Base-by-base conservation (phyloP, 2,888 invertebrate genomes). In the Drosophila multiciliata region DNA sequence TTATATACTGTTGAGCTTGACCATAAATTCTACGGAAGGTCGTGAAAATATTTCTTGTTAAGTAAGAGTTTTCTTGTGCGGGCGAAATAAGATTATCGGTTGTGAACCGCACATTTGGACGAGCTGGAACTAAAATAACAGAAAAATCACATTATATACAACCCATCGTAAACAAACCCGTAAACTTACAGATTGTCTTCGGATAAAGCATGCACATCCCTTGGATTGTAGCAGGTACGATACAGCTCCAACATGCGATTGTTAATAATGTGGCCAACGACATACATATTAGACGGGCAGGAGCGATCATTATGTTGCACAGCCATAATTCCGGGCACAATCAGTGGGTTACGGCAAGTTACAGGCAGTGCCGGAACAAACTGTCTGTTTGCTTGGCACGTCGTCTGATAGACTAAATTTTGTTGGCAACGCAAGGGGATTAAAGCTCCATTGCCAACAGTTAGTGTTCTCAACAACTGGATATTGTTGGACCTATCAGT, bases 221-320 rank as follows among this genome's bases (percentile, higher is more conserved):
- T 11, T 2, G 3, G 0, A 54, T 35, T 26, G 33, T 67, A 67
- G 53, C 78, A 78, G 23, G 61, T 49, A 6, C 81, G 63, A 33
- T 78, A 80, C 0, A 78, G 64, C 42, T 64, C 81, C 15, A 69
- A 8, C 0, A 12, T 53, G 0, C 17, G 54, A 38, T 60, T 65
- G 17, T 60, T 42, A 23, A 81, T 36, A 6, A 3, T 60, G 15
- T 73, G 59, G 9, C 77, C 78, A 9, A 78, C 45, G 29, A 65
- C 26, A 54, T 66, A 80, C 68, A 73, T 73, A 9, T 42, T 54
- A 11, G 58, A 64, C n/a, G 71, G 55, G 5, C 78, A 80, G 42
- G 68, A 61, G 2, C 15, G 5, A 38, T 80, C 60, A 15, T 1
- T 36, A 4, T 49, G 12, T 15, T 4, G 59, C 29, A 32, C 26